Conservation (phyloP, 2,113 vertebrate species). For the Gasterosteus aculeatus region DNA sequence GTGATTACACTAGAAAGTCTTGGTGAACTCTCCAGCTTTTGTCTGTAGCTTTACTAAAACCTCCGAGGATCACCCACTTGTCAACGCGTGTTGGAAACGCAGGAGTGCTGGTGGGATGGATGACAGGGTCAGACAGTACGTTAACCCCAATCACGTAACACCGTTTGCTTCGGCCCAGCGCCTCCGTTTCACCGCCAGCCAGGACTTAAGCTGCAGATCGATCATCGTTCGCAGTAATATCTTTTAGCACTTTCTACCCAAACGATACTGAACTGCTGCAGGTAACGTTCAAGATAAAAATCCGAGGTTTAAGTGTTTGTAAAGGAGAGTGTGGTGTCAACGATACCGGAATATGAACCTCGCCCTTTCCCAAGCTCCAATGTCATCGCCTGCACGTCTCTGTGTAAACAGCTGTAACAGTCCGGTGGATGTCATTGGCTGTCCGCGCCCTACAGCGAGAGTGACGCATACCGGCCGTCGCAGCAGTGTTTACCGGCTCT, state of each 20-base stretch:
- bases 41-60: not conserved
- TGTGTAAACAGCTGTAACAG: conserved; percentile 39
- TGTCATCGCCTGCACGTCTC: conserved; percentile 22
- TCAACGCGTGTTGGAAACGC: not conserved
- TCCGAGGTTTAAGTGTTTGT: not conserved
- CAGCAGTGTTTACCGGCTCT: not conserved
- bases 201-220: conserved; percentile 21
- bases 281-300: conserved; percentile 1
- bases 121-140: conserved; percentile 16
- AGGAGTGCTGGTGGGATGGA: not conserved
- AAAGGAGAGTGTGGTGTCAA: conserved; percentile 20
- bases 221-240: conserved; percentile 7
- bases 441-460: conserved; percentile 22
- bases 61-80: not conserved
- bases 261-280: not conserved
- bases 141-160: conserved; percentile 27
- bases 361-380: conserved; percentile 30
- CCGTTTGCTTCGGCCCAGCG: conserved; percentile 11
- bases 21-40: too few species aligned
- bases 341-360: conserved; percentile 2
- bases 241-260: not conserved
- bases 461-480: conserved; percentile 23
- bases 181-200: conserved; percentile 11
- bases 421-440: conserved; percentile 15
- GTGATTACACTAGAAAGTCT: too few species aligned